Conservation (phyloP, 1,140 invertebrate species). For the Drosophila melanogaster region Release_6_plus_ISO1_MT NC_004354.4:3433001-3433500, state of each 20-base stretch:
- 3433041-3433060: slow-evolving; percentile 16
- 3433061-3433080: too few relatives aligned
- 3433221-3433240: slow-evolving; percentile 57
- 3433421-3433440: not conserved
- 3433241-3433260: slow-evolving; percentile 31
- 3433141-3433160: not conserved
- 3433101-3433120: too few relatives aligned
- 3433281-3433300: slow-evolving; percentile 67
- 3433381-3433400: slow-evolving; percentile 45
- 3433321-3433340: slow-evolving; percentile 75
- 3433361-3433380: slow-evolving; percentile 57
- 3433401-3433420: slow-evolving; percentile 8
- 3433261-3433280: slow-evolving; percentile 42
- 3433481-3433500: slow-evolving; percentile 11
- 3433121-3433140: too few relatives aligned
- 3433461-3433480: not conserved
- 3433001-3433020: slow-evolving; percentile 15
- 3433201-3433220: slow-evolving; percentile 43
- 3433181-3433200: slow-evolving; percentile 32
- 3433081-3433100: too few relatives aligned
- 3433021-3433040: slow-evolving; percentile 38
- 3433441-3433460: not conserved
- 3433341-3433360: slow-evolving; percentile 81
- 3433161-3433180: not conserved
- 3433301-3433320: slow-evolving; percentile 74